Conservation (phyloP, 2,797 vertebrate genomes). For the Toxotes lorentzi region DNA sequence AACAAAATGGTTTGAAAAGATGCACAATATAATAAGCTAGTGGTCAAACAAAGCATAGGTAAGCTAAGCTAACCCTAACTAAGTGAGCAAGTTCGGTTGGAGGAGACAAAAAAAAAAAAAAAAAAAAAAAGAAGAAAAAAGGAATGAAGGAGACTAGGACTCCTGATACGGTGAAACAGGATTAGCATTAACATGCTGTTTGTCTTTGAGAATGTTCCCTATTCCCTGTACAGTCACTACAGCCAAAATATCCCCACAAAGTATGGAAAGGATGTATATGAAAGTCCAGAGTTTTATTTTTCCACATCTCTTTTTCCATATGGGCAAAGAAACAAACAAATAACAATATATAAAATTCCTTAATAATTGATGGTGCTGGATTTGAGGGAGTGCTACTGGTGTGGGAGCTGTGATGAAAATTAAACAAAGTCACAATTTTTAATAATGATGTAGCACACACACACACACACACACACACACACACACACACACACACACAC, state of each 20-base stretch:
- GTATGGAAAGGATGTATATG: background rate
- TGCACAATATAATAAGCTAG: too few relatives aligned
- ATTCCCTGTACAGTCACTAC: constrained; percentile 3
- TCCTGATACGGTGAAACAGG: background rate
- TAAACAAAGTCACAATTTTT: background rate
- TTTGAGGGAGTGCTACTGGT: background rate
- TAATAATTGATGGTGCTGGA: constrained; percentile 16
- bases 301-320: background rate
- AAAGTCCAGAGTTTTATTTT: background rate
- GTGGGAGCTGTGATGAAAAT: background rate
- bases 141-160: background rate
- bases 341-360: constrained; percentile 3
- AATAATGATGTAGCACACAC: background rate
- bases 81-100: too few relatives aligned
- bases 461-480: background rate
- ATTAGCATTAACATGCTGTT: background rate
- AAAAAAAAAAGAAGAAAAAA: too few relatives aligned
- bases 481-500: background rate
- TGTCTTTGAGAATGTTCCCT: background rate
- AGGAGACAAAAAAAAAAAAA: background rate
- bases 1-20: too few relatives aligned
- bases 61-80: too few relatives aligned
- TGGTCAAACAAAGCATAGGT: too few relatives aligned
- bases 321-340: background rate
- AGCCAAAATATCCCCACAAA: background rate